phyloP scores from a whole-genome alignment of 2,888 invertebrate genomes.

The Leptarthrus brevirostris region DNA sequence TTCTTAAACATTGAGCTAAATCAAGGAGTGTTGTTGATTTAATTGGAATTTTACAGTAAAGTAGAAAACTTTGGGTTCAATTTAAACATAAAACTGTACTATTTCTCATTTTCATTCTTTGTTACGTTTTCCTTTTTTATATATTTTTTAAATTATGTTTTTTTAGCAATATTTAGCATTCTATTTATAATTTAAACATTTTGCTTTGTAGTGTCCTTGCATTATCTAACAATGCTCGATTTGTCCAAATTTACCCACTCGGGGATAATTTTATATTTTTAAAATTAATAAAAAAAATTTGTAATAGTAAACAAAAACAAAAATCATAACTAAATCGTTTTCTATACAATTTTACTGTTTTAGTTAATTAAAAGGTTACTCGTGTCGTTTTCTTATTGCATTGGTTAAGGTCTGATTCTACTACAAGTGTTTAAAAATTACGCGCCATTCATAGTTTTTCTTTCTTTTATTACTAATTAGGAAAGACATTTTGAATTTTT shows the following conservation, averaged over 20 bases:
- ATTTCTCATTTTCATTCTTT: conserved; percentile 38
- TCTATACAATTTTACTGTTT: conserved; percentile 24
- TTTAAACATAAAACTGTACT: conserved; percentile 14
- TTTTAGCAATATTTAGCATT: conserved; percentile 41
- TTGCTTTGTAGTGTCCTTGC: neutral
- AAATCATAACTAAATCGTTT: conserved; percentile 16
- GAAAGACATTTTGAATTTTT: too few species aligned
- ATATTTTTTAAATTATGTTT: neutral
- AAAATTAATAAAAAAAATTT: too few species aligned
- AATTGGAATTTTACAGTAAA: too few species aligned
- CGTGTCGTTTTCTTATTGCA: conserved; percentile 35
- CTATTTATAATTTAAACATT: conserved; percentile 26
- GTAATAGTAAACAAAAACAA: conserved; percentile 11
- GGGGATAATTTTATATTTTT: conserved; percentile 11
- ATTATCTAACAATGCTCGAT: conserved; percentile 26
- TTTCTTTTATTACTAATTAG: conserved; percentile 31
- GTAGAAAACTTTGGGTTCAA: neutral
- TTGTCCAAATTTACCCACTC: conserved; percentile 28
- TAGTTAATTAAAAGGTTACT: conserved; percentile 29
- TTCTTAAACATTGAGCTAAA: conserved; percentile 3
- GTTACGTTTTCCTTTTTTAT: conserved; percentile 32
- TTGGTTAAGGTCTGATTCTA: conserved; percentile 46
- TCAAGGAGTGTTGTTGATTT: neutral
- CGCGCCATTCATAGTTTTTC: too few species aligned
- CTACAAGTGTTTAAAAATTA: too few species aligned